These are phyloP conservation scores for Acanthosoma haemorrhoidale DNA, from an alignment of 2,888 invertebrate species.

Conservation along the genomic window DNA sequence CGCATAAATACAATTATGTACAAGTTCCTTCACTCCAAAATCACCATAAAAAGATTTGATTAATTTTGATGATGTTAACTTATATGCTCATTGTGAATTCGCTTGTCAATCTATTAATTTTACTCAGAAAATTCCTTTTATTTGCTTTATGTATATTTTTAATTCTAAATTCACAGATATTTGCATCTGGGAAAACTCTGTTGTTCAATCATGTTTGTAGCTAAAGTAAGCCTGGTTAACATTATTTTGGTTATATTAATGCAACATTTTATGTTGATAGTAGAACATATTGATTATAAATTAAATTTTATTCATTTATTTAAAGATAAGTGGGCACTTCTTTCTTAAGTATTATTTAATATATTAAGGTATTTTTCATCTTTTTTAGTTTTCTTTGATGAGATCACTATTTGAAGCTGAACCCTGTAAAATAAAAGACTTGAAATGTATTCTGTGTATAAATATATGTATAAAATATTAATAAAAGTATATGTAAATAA, in stretches of 20 bases:
- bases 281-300: neutral
- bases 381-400: neutral
- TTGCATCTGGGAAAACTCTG: no score
- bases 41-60: no score
- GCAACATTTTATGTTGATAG: neutral
- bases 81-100: no score
- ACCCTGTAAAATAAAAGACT: slow-evolving; percentile 1
- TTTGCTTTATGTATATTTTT: no score
- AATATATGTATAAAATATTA: neutral
- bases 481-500: neutral
- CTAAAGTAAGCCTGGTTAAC: neutral
- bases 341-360: neutral
- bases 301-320: neutral
- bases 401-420: neutral
- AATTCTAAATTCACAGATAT: no score
- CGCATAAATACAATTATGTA: no score
- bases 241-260: neutral
- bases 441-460: neutral
- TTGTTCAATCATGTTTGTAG: neutral
- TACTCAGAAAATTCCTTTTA: no score
- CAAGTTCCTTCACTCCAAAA: no score
- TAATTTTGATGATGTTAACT: no score
- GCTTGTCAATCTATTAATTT: no score
- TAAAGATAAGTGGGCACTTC: neutral
- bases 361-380: neutral